Evolutionary conservation across 2,888 invertebrate genomes (phyloP), one percentile per base, ranked within the genome.

Genomic region (Neoascia interrupta): DNA sequence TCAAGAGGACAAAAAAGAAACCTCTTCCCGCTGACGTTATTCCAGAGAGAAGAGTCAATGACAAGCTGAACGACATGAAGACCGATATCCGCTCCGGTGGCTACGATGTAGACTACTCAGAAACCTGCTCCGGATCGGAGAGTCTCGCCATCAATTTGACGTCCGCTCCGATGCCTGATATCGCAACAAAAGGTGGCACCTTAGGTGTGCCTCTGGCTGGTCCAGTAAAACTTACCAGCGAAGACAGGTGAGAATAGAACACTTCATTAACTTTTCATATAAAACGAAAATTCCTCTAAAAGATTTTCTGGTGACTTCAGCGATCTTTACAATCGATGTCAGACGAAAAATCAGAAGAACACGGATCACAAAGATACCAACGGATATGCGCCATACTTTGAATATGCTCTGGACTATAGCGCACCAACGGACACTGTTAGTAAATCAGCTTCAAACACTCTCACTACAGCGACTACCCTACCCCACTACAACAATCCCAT

Each of bases 21-120:
- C 88, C 89, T 16, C 85, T 89, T 75, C 89, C 89, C 0, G 89
- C 89, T 5, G 87, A 91, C 84, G 90, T 91, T 83, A 92, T 94
- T 83, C 92, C 92, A 2, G 92, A 92, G 64, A 86, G 87, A 2
- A 85, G 87, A 0, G 86, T 85, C 16, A 85, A 83, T 31, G 88
- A 87, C 75, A 96, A 96, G 86, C 94, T 97, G 83, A 96, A 96
- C 82, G 96, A 97, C 89, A 90, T 97, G 86, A 97, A 97, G 89
- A 91, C 96, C 81, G 97, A 97, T 87, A 91, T 97, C 81, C 91
- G 96, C 81, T 94, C 96, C 19, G 87, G 85, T 81, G 85, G 87
- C 41, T 88, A 88, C 70, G 89, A 89, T 61, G 89, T 91, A 87
- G 91, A 92, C 81, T 92, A 92, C 82, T 91, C 92, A 1, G 92